Evolutionary conservation across 2,113 vertebrate genomes (phyloP).

Genomic region (Bubo bubo): DNA sequence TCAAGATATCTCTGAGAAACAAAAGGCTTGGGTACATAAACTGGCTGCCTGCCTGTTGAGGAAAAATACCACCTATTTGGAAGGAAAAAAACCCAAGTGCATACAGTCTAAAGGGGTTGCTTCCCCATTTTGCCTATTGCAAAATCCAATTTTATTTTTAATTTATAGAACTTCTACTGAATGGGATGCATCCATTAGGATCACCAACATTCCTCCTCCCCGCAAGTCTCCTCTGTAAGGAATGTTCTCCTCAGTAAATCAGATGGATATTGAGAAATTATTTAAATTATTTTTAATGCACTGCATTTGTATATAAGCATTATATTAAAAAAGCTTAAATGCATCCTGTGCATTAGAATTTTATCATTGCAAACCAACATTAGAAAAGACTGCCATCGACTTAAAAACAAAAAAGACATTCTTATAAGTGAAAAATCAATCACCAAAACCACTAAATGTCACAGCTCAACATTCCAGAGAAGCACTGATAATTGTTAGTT

Average conservation of each 20-base stretch:
- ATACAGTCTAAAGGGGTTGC: background rate
- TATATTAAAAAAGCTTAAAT: conserved; percentile 59
- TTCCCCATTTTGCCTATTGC: background rate
- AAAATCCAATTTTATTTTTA: conserved; percentile 26
- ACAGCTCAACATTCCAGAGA: conserved; percentile 72
- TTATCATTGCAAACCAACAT: conserved; percentile 67
- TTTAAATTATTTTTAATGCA: conserved; percentile 61
- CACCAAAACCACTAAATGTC: conserved; percentile 77
- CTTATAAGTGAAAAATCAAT: conserved; percentile 81
- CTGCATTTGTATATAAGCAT: background rate
- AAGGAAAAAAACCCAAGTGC: background rate
- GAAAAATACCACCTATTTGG: background rate
- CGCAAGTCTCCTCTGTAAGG: conserved; percentile 12
- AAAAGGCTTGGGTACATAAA: conserved; percentile 39
- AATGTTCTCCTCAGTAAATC: conserved; percentile 15
- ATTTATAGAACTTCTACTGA: conserved; percentile 34
- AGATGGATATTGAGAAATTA: conserved; percentile 23
- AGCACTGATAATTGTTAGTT: conserved; percentile 81
- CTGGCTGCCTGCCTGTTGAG: background rate
- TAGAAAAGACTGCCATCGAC: conserved; percentile 60
- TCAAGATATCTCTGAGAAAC: conserved; percentile 30
- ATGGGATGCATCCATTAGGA: background rate
- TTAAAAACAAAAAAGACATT: conserved; percentile 81
- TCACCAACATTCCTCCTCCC: background rate
- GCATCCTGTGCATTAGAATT: conserved; percentile 56